Percentiles rank a stretch among this genome's conserved stretches.
Evolutionary conservation across 2,888 invertebrate genomes (phyloP).

Genomic region (Dicyrtomina minuta): DNA sequence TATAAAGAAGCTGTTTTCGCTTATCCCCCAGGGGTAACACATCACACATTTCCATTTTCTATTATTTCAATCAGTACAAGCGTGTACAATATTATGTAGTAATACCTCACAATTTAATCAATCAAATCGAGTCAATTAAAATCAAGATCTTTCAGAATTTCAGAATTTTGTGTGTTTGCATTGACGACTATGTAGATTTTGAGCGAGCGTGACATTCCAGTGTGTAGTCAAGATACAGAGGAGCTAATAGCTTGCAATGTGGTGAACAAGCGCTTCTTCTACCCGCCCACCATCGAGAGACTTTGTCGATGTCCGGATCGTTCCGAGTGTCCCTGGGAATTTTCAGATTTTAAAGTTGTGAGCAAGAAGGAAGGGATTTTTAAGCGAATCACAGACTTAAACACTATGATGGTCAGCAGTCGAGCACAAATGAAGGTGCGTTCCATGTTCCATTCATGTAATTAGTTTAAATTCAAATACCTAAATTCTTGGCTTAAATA

Average conservation of each 20-base stretch:
- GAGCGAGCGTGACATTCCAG: constrained; percentile 64
- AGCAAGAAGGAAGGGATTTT: constrained; percentile 54
- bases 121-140: no score
- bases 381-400: constrained; percentile 34
- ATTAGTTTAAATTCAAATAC: no score
- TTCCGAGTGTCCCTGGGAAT: constrained; percentile 60
- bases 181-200: constrained; percentile 61
- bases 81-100: no score
- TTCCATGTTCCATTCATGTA: no score
- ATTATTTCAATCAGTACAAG: no score
- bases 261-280: constrained; percentile 63
- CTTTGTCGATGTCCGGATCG: constrained; percentile 65
- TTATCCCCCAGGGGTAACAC: constrained; percentile 21
- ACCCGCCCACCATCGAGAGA: constrained; percentile 62
- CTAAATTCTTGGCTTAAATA: no score
- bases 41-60: no score
- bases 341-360: constrained; percentile 52
- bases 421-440: constrained; percentile 66
- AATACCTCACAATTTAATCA: no score
- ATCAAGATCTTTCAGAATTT: no score
- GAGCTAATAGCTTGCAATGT: constrained; percentile 61
- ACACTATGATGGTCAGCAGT: constrained; percentile 62
- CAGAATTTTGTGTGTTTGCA: no score
- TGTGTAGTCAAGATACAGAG: constrained; percentile 58
- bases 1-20: constrained; percentile 26